Percentiles rank a stretch among this genome's conserved stretches.
Evolutionary conservation across 2,888 invertebrate genomes (phyloP).

Genomic region (Zonitis immaculata): DNA sequence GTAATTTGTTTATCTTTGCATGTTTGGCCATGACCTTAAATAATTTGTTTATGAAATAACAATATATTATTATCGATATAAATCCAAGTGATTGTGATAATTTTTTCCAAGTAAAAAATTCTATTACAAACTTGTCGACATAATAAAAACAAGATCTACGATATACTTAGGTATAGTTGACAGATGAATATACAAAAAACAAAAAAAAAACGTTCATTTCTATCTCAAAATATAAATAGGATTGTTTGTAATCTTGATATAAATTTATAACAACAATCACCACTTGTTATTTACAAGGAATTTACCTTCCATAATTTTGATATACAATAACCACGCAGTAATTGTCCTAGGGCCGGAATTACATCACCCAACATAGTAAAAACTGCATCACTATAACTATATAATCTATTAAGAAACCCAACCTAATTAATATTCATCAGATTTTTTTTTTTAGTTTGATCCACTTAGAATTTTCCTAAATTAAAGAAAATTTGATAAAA

Average conservation of each 20-base stretch:
- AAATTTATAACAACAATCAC: not conserved
- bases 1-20: not conserved
- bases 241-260: no score
- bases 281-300: slow-evolving; percentile 7
- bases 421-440: not conserved
- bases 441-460: no score
- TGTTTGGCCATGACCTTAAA: not conserved
- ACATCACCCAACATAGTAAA: slow-evolving; percentile 1
- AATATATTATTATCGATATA: not conserved
- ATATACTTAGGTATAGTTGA: not conserved
- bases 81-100: not conserved
- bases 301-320: slow-evolving; percentile 48
- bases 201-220: not conserved
- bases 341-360: not conserved
- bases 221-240: not conserved
- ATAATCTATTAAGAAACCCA: not conserved
- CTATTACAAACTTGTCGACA: no score
- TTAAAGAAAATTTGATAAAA: no score
- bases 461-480: no score
- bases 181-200: not conserved
- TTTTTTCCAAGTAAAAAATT: no score
- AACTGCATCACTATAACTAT: not conserved
- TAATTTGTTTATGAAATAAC: no score
- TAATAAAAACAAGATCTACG: no score
- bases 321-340: slow-evolving; percentile 33